Percentiles rank a stretch among this genome's conserved stretches.
Evolutionary conservation across 2,113 vertebrate genomes (phyloP).

Genomic region (Pelobates fuscus): DNA sequence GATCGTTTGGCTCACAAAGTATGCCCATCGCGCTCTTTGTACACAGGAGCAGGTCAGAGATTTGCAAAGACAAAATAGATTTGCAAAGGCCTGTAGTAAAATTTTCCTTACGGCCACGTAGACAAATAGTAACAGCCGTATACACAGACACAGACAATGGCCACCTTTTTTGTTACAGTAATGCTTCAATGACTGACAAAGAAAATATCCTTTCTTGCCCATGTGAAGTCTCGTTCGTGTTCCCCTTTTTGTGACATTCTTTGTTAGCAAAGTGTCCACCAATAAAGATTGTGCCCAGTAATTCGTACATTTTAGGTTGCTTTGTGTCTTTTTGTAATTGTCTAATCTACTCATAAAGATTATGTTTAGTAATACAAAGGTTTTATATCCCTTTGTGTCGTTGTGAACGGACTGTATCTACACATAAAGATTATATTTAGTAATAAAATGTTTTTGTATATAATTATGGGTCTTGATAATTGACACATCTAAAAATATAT

Average conservation of each 20-base stretch:
- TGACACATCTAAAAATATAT: no score
- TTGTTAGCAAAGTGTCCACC: neutral
- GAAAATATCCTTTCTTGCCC: neutral
- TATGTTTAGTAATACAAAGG: no score
- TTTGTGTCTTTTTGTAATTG: no score
- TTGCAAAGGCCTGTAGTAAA: neutral
- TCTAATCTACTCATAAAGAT: no score
- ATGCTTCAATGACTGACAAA: neutral
- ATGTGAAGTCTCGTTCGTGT: neutral
- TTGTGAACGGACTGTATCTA: neutral
- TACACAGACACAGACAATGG: conserved; percentile 5
- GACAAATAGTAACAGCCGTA: conserved; percentile 2
- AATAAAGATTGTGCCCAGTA: neutral
- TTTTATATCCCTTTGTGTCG: no score
- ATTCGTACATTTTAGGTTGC: no score
- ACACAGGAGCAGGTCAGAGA: neutral
- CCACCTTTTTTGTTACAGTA: conserved; percentile 3
- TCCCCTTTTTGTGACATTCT: no score
- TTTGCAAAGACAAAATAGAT: conserved; percentile 13
- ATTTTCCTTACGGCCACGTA: neutral
- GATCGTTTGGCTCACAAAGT: conserved; percentile 14
- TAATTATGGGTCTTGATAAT: no score
- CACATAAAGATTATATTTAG: neutral
- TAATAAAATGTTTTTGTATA: neutral
- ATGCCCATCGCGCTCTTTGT: neutral